Percentiles rank a stretch among this genome's conserved stretches.
Evolutionary conservation across 2,888 invertebrate species (phyloP).

Genomic region (Drosophila sordidula): DNA sequence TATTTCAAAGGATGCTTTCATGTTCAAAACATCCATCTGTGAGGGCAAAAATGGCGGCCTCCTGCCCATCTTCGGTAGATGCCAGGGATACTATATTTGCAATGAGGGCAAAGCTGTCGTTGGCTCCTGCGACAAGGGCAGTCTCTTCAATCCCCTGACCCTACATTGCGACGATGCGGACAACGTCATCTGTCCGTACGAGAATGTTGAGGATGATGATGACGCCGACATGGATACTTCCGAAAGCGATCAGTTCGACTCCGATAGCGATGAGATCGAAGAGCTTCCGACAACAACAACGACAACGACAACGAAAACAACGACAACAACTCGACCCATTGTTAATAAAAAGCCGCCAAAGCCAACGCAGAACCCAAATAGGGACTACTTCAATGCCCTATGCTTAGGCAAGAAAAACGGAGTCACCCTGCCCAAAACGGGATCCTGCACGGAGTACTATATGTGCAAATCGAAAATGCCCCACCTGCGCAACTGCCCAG

Average conservation of each 20-base stretch:
- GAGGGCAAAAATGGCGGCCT: constrained; percentile 65
- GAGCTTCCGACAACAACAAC: constrained; percentile 4
- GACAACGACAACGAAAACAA: no score
- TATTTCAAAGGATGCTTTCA: constrained; percentile 40
- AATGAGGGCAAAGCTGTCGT: constrained; percentile 65
- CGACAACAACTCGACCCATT: constrained; percentile 3
- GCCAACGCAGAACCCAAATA: background rate
- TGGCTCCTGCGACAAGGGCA: constrained; percentile 63
- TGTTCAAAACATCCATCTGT: constrained; percentile 57
- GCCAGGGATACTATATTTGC: constrained; percentile 73
- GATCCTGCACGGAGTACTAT: constrained; percentile 68
- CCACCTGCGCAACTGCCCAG: constrained; percentile 49
- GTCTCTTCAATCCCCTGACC: constrained; percentile 65
- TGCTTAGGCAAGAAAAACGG: constrained; percentile 61
- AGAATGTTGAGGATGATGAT: constrained; percentile 20
- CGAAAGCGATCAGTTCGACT: constrained; percentile 14
- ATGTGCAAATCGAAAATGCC: constrained; percentile 58
- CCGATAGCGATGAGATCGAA: constrained; percentile 24
- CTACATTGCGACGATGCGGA: constrained; percentile 58
- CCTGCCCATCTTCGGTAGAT: constrained; percentile 72
- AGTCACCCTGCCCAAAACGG: constrained; percentile 43
- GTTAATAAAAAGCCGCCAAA: constrained; percentile 5
- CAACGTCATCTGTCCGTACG: constrained; percentile 53
- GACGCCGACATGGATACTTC: constrained; percentile 16
- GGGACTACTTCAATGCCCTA: background rate